Base-by-base conservation (phyloP, 2,113 vertebrate species). In the Telmatochromis sp. region DNA sequence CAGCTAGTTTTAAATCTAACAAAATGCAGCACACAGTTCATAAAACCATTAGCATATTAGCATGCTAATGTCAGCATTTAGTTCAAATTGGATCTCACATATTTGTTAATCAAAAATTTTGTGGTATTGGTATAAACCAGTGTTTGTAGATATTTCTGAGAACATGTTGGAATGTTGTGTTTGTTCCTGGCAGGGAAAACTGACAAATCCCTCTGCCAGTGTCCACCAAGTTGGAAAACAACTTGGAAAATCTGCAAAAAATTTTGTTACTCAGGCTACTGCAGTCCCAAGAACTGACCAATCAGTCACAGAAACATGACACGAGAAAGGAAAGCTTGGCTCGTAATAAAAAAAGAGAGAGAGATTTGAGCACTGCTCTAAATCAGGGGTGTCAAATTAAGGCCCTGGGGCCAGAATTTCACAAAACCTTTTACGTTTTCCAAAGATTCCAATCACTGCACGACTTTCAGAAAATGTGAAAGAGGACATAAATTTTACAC, bases 41-140 rank as follows among this genome's bases (percentile, higher is more conserved):
- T 28, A 12, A 50, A 31, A 7, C 13, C 15, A 31, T 78, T 28
- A 50, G 42, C 42, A 50, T 78, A 19, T 50, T 78, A 50, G 23
- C 71, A 31, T 75, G 71, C 23, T 50, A 75, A 50, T 4, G 2
- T 78, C 17, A 78, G 15, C 71, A 75, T 47, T 75, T 75, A 31
- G 23, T 11, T 50, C 42, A 75, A 31, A 50, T 19, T 50, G 42
- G 42, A 26, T 28, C 42, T 19, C 26, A 78, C 23, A 31, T 47
- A 50, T 19, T 28, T 28, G 9, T 17, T 78, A n/a, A 31, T 31
- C 42, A 50, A n/a, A 12, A 2, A 2, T 0, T 33, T 33, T 33
- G 4, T 78, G 17, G 7, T 6, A 13, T 6, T 31, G 26, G 45
- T n/a, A 0, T 0, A 7, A 78, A 78, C 9, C 26, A 51, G 26